Percentiles rank a stretch among this genome's conserved stretches.
Conservation (phyloP, 1,140 invertebrate species). For the Periplaneta americana region DNA sequence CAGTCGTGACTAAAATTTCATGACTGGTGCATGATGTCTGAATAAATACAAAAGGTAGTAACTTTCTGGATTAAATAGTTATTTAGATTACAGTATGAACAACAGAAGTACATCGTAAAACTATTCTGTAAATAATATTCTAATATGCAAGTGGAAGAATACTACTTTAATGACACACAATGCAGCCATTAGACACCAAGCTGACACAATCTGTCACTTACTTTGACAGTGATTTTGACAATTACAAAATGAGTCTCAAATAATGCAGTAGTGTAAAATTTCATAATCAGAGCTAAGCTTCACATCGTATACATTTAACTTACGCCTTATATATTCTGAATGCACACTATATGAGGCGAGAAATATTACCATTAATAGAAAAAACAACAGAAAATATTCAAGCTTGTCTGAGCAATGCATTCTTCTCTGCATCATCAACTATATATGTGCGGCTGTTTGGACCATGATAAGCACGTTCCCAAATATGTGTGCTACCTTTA, state of each 20-base stretch:
- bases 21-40: too few relatives aligned
- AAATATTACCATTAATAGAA: neutral
- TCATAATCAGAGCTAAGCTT: neutral
- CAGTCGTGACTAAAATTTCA: too few relatives aligned
- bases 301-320: neutral
- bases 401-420: neutral
- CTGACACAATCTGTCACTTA: too few relatives aligned
- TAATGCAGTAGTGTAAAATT: neutral
- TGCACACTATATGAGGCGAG: neutral
- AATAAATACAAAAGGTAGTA: too few relatives aligned
- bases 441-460: neutral
- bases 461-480: neutral
- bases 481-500: neutral
- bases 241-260: too few relatives aligned
- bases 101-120: too few relatives aligned
- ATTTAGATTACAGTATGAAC: too few relatives aligned
- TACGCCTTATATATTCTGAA: neutral
- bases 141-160: too few relatives aligned
- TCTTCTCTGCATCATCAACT: neutral
- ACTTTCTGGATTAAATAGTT: too few relatives aligned
- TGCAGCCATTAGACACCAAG: too few relatives aligned
- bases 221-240: neutral
- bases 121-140: too few relatives aligned
- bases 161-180: too few relatives aligned
- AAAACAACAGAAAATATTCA: neutral